These are phyloP conservation scores for Orthosia gracilis DNA, from an alignment of 2,888 invertebrate genomes.

Conservation along the genomic window DNA sequence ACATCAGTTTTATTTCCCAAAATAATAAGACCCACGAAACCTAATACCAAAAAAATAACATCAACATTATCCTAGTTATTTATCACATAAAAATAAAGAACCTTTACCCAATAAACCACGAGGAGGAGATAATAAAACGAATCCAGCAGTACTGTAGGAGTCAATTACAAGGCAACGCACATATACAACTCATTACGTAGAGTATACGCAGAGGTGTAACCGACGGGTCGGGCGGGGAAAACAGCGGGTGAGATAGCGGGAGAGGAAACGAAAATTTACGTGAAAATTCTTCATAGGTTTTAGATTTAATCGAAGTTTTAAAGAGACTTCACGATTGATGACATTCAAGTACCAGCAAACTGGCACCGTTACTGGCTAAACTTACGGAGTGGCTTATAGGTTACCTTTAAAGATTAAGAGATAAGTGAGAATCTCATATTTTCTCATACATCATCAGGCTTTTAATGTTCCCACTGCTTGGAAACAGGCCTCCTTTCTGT, in stretches of 20 bases:
- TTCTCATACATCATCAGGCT: too few relatives aligned
- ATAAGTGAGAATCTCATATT: too few relatives aligned
- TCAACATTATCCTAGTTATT: constrained; percentile 22
- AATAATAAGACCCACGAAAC: background rate
- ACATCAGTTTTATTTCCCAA: background rate
- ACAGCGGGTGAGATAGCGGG: constrained; percentile 3
- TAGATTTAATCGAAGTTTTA: too few relatives aligned
- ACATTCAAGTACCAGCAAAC: too few relatives aligned
- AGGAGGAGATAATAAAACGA: constrained; percentile 50
- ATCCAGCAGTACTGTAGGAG: constrained; percentile 51
- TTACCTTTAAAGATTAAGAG: too few relatives aligned
- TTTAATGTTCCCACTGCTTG: too few relatives aligned
- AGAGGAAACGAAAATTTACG: background rate
- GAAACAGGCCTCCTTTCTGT: too few relatives aligned
- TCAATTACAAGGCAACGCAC: constrained; percentile 60
- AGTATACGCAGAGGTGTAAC: constrained; percentile 39
- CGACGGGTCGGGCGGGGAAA: constrained; percentile 26
- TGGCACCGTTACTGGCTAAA: too few relatives aligned
- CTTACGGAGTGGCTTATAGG: too few relatives aligned
- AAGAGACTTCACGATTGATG: too few relatives aligned
- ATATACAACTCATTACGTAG: constrained; percentile 60
- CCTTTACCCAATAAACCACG: constrained; percentile 48
- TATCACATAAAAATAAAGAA: constrained; percentile 29
- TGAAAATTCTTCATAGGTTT: too few relatives aligned
- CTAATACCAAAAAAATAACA: background rate